Evolutionary conservation across 2,113 vertebrate genomes (phyloP), one percentile per base, ranked within the genome.

Genomic region (Bubo scandiacus): DNA sequence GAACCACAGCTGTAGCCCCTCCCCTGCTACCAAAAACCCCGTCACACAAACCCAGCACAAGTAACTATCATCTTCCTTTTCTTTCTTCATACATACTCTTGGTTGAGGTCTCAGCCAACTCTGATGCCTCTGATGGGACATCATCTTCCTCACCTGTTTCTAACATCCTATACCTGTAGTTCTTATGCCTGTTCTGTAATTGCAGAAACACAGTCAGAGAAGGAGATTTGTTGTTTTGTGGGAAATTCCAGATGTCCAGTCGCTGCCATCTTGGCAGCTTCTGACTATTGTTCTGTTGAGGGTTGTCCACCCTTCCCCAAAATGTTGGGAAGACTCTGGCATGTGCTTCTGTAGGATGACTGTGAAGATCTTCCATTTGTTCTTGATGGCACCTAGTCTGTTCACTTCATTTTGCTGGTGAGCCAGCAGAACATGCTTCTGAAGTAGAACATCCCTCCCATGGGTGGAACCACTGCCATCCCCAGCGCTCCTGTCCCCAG

Each of bases 181-280:
- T 34, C 4, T 20, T 55, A 10, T 49, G 26, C 8, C 32, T 26
- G 7, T 27, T n/a, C 21, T 52, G 14, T 43, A 45, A 45, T 27
- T 63, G 32, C 42, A 88, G 84, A 84, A 88, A 49, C 19, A 47
- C 12, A 34, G 29, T 11, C 12, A 67, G 47, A 62, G 36, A 52
- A 74, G 21, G 9, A 7, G 12, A 57, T 73, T 57, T 67, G 5
- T 12, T 54, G 16, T 18, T 57, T 51, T n/a, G 29, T 62, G 15
- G 21, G 29, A 79, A 52, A 73, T 18, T 49, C 9, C 49, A 52
- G 15, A n/a, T 32, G 63, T 83, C 66, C 29, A 40, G 32, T 38
- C 1, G 1, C 11, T 1, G 1, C 17, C 25, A n/a, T 12, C 10
- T 40, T 58, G 55, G 38, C 21, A 68, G 9, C 52, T 79, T 62